Base-by-base conservation (phyloP, 1,140 invertebrate species). In the Temnothorax longispinosus region DNA sequence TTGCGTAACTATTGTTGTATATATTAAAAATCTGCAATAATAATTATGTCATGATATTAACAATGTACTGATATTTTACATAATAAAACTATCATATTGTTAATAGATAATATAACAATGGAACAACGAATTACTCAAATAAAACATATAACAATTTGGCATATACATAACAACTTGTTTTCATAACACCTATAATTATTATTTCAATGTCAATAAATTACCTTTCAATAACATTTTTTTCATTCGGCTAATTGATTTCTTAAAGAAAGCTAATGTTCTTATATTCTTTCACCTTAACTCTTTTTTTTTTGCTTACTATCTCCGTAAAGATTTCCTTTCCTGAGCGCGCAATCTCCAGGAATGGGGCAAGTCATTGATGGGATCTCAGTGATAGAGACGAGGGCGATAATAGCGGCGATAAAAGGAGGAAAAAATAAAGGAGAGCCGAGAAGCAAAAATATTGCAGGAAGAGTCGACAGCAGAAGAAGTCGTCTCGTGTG, bases 401-500 rank as follows among this genome's bases (percentile, higher is more conserved):
- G 41, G 32, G 60, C 78, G 86, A 80, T 74, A 88, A 78, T 54
- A 75, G 62, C 67, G 35, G 47, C 74, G 69, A 88, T 85, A 72
- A 87, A 84, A 76, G 21, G 71, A 76, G 65, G 65, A 41, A 69
- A 60, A 78, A 78, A 87, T 69, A 69, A 82, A 89, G 50, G 32
- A 41, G 52, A 52, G 38, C 41, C 75, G 58, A 35, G 72, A 67
- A 80, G 87, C 27, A 86, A 88, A 85, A 60, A 56, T 76, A 67
- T 56, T 50, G 58, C 47, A 56, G 88, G 62, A 85, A 85, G 69
- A 86, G 80, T 64, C 81, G 76, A 80, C 81, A 72, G 82, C 85
- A 77, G 85, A 82, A 90, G 88, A 88, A 89, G 85, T 89, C 85
- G 88, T 90, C 77, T 54, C 69, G 77, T 71, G 85, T 89, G 80